Conservation (phyloP, 2,797 vertebrate species). For the Parambassis ranga region DNA sequence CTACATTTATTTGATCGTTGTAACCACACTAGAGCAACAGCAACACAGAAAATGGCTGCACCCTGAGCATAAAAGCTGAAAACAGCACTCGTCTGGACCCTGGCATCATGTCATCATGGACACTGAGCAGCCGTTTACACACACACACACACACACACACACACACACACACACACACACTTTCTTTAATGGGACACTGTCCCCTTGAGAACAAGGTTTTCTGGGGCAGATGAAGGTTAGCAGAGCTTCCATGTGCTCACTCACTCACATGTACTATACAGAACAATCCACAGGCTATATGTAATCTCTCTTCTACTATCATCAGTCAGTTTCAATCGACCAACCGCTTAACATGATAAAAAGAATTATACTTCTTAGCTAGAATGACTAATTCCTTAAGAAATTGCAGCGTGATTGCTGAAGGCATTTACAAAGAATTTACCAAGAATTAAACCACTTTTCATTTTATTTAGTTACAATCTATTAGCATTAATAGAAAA, state of each 20-base stretch:
- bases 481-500: neutral
- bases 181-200: conserved; percentile 48
- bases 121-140: conserved; percentile 1
- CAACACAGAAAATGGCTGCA: neutral
- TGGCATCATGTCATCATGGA: neutral
- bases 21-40: neutral
- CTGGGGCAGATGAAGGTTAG: conserved; percentile 53
- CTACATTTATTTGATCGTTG: too few species aligned
- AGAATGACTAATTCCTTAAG: too few species aligned
- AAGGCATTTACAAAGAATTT: too few species aligned
- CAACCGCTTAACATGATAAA: neutral
- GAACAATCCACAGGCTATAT: too few species aligned
- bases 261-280: conserved; percentile 11
- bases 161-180: neutral
- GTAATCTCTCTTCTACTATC: neutral
- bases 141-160: neutral
- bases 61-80: neutral
- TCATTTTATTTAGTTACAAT: neutral
- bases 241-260: conserved; percentile 7
- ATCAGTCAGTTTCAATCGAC: neutral
- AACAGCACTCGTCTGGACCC: neutral
- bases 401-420: too few species aligned
- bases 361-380: too few species aligned
- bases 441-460: too few species aligned
- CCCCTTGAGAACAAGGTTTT: conserved; percentile 46